These are phyloP conservation scores for Portunus trituberculatus DNA, from an alignment of 1,140 invertebrate genomes.

Conservation along the genomic window DNA sequence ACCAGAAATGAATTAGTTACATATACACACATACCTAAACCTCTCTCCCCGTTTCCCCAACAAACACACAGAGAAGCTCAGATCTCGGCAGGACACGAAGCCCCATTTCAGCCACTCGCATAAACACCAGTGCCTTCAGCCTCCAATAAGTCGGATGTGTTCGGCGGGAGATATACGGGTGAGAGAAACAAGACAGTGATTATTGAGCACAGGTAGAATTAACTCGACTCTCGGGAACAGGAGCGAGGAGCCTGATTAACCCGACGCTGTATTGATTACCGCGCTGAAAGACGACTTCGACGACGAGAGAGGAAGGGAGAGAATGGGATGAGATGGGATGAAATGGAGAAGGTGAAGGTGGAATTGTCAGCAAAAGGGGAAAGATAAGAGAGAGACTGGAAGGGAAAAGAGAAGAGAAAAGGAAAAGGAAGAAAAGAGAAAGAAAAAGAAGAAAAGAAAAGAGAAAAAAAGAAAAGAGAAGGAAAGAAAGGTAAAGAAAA, in stretches of 20 bases:
- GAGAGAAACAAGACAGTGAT: background rate
- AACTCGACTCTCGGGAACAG: background rate
- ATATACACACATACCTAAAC: too few relatives aligned
- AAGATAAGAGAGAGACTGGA: background rate
- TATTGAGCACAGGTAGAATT: background rate
- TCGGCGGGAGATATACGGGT: background rate
- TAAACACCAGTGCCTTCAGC: background rate
- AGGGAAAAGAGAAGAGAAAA: background rate
- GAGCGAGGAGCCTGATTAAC: slow-evolving; percentile 9
- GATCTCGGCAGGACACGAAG: background rate
- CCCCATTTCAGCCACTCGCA: background rate
- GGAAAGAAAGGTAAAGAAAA: background rate
- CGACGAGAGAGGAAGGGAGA: background rate
- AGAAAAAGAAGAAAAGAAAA: background rate
- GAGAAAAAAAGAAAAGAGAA: background rate
- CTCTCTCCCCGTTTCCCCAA: too few relatives aligned
- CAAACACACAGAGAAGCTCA: too few relatives aligned
- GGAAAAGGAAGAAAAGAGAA: background rate
- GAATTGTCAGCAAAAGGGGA: background rate
- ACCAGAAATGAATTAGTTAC: too few relatives aligned
- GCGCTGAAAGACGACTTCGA: background rate
- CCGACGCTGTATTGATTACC: background rate
- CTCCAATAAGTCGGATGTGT: background rate
- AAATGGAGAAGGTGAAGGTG: background rate
- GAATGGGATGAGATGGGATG: background rate